A percentile compares a stretch with the other conserved stretches of the same genome.
These are phyloP conservation scores for Lindbergichthys nudifrons DNA, from an alignment of 2,797 vertebrate species.

Conservation along the genomic window DNA sequence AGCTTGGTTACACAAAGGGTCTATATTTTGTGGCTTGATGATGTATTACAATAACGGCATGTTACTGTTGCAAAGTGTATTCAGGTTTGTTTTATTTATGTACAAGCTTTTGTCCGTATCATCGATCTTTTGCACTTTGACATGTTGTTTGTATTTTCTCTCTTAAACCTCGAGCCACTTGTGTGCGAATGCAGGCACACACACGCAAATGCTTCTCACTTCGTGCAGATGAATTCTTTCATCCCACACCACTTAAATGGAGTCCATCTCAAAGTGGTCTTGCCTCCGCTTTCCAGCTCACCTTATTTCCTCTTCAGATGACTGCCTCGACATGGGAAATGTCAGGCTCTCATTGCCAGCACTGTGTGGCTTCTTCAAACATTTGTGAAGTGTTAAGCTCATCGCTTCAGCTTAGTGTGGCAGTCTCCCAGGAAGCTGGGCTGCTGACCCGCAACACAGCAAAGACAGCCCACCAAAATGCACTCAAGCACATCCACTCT, in stretches of 20 bases:
- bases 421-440: conserved; percentile 70
- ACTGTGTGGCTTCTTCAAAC: conserved; percentile 80
- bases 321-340: conserved; percentile 77
- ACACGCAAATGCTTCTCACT: conserved; percentile 1
- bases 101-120: conserved; percentile 49
- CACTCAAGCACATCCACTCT: conserved; percentile 70
- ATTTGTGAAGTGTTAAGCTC: conserved; percentile 82
- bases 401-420: conserved; percentile 74
- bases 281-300: conserved; percentile 57
- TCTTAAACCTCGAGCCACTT: conserved; percentile 44
- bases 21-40: conserved; percentile 35
- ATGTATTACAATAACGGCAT: conserved; percentile 64
- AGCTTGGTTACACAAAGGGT: conserved; percentile 40
- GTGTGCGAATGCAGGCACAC: conserved; percentile 27
- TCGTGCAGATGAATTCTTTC: conserved; percentile 40
- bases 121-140: conserved; percentile 56
- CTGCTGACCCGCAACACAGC: conserved; percentile 74
- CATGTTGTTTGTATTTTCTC: conserved; percentile 51
- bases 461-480: conserved; percentile 67
- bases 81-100: conserved; percentile 65
- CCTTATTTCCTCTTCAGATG: conserved; percentile 75
- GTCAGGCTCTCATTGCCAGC: conserved; percentile 73
- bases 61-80: conserved; percentile 45
- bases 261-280: conserved; percentile 61
- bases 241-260: conserved; percentile 59